Conservation (phyloP, 2,113 vertebrate species). For the Toxotes jaculatrix region DNA sequence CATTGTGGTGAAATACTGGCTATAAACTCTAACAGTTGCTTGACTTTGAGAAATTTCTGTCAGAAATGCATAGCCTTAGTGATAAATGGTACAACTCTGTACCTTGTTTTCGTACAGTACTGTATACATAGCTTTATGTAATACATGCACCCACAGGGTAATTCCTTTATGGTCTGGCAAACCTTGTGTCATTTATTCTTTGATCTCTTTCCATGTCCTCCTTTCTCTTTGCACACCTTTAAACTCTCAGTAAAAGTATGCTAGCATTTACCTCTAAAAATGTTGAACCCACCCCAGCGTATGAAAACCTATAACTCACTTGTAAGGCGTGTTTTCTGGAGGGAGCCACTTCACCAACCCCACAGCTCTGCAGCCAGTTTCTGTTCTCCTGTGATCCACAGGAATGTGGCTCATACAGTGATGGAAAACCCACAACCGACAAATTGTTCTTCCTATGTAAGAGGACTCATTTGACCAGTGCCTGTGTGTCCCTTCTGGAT, state of each 20-base stretch:
- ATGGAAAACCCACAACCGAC: conserved; percentile 62
- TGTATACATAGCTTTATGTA: not conserved
- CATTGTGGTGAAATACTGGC: conserved; percentile 6
- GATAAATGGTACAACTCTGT: not conserved
- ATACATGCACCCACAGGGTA: not conserved
- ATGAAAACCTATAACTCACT: conserved; percentile 60
- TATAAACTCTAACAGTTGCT: conserved; percentile 10
- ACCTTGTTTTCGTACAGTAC: not conserved
- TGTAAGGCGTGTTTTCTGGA: conserved; percentile 54
- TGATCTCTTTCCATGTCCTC: not conserved
- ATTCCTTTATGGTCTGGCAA: conserved; percentile 1
- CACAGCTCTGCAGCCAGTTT: conserved; percentile 61
- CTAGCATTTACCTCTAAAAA: conserved; percentile 28
- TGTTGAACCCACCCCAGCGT: conserved; percentile 51
- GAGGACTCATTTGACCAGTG: conserved; percentile 30
- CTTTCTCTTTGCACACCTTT: conserved; percentile 3
- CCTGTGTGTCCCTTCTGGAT: conserved; percentile 6
- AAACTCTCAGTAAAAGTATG: conserved; percentile 8
- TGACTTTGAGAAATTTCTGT: conserved; percentile 9
- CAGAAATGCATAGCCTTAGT: not conserved
- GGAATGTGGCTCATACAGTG: conserved; percentile 73
- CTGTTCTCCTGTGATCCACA: conserved; percentile 66
- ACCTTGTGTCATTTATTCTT: conserved; percentile 4
- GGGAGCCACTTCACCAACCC: conserved; percentile 50
- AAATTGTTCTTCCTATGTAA: conserved; percentile 38